Percentiles rank a stretch among this genome's conserved stretches.
Evolutionary conservation across 2,888 invertebrate species (phyloP).

Genomic region (Petrolisthes manimaculis): DNA sequence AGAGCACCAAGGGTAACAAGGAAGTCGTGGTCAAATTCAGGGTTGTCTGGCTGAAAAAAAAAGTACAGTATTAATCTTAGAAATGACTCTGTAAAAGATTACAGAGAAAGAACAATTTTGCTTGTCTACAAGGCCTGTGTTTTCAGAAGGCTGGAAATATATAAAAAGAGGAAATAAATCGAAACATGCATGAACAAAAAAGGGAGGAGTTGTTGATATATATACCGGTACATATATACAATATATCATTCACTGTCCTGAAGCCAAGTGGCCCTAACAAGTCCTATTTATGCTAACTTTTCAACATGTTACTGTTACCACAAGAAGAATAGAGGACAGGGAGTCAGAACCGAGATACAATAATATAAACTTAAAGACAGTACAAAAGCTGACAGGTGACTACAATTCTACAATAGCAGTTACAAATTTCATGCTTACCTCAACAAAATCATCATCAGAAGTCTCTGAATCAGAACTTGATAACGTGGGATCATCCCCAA

Average conservation of each 20-base stretch:
- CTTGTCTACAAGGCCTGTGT: too few species aligned
- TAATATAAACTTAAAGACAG: too few species aligned
- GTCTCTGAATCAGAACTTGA: constrained; percentile 20
- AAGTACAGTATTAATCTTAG: background rate
- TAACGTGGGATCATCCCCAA: constrained; percentile 9
- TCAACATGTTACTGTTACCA: too few species aligned
- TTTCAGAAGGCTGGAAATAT: background rate
- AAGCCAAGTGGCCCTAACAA: too few species aligned
- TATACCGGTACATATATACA: background rate
- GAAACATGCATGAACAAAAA: background rate
- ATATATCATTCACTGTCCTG: too few species aligned
- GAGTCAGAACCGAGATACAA: too few species aligned
- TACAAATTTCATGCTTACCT: background rate
- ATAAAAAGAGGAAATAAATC: background rate
- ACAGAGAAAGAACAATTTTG: too few species aligned
- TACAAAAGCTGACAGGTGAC: background rate
- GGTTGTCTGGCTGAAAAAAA: constrained; percentile 53
- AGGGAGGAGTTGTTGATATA: background rate
- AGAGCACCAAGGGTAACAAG: constrained; percentile 39
- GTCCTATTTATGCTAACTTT: too few species aligned
- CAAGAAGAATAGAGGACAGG: too few species aligned
- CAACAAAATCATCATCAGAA: constrained; percentile 40
- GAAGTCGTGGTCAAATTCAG: constrained; percentile 52
- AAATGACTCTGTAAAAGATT: too few species aligned
- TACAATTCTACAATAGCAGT: background rate